Evolutionary conservation across 92 coral and sea anemone genomes (phyloP).

Genomic region (Phenganax subtilis): DNA sequence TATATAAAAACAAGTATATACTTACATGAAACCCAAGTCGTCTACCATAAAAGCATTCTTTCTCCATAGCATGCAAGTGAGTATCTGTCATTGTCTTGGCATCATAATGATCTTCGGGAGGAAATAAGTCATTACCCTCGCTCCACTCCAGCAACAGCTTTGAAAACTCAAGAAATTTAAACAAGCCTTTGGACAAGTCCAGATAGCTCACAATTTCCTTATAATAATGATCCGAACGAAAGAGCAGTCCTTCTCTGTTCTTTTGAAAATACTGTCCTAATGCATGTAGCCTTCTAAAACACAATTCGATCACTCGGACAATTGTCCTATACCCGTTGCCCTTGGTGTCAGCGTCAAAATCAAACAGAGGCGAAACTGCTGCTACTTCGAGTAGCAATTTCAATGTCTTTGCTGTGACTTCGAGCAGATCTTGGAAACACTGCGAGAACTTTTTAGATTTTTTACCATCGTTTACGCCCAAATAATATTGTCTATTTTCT

Average conservation of each 20-base stretch:
- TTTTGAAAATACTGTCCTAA: slow-evolving; percentile 65
- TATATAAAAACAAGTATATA: not conserved
- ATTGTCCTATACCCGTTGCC: slow-evolving; percentile 91
- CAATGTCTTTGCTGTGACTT: slow-evolving; percentile 54
- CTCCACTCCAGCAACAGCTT: slow-evolving; percentile 59
- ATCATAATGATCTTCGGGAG: slow-evolving; percentile 58
- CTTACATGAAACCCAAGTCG: slow-evolving; percentile 93
- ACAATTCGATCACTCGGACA: slow-evolving; percentile 61
- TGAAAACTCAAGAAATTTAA: slow-evolving; percentile 69
- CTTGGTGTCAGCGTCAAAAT: slow-evolving; percentile 71
- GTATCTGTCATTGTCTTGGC: slow-evolving; percentile 70
- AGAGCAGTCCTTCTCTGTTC: slow-evolving; percentile 75
- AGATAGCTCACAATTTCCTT: slow-evolving; percentile 75
- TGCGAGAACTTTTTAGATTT: slow-evolving; percentile 66
- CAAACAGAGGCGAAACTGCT: slow-evolving; percentile 59
- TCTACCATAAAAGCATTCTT: slow-evolving; percentile 91
- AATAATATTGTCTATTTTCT: slow-evolving; percentile 66
- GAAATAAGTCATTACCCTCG: slow-evolving; percentile 61
- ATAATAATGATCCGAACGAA: slow-evolving; percentile 88
- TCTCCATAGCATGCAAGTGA: slow-evolving; percentile 63
- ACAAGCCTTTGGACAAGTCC: slow-evolving; percentile 59
- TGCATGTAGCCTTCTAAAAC: slow-evolving; percentile 72
- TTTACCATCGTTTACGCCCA: slow-evolving; percentile 48
- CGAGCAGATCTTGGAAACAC: slow-evolving; percentile 62
- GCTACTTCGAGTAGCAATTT: slow-evolving; percentile 64